Base-by-base conservation (phyloP, 2,797 vertebrate genomes). In the Oryzias sinensis region DNA sequence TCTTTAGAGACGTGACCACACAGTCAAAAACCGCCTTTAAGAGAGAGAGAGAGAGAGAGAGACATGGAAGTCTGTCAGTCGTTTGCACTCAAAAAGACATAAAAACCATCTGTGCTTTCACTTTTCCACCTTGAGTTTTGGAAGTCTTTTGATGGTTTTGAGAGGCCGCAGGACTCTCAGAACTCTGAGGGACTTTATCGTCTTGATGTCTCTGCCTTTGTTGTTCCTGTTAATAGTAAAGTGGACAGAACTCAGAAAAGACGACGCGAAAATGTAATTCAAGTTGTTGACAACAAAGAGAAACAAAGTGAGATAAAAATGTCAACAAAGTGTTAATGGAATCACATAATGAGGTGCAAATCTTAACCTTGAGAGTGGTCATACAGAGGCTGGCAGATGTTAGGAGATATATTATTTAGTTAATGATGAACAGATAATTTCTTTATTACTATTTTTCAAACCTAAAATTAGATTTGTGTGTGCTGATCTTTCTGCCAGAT, bases 101-200 rank as follows among this genome's bases (percentile, higher is more conserved):
- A 49, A 37, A 1, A 16, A 43, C 0, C 29, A 4, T 29, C 5
- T 24, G 42, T 0, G 41, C 49, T 41, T 49, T 15, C 18, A 54
- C 37, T 41, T 18, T 5, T 43, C 56, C 14, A 29, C 97, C 96
- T 99, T 99, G 63, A 99, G 94, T 76, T 99, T 99, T 8, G 97
- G 97, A 58, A 99, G 92, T n/a, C 97, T 90, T 88, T 99, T 99
- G 89, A 99, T 99, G 60, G 97, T 99, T 89, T 99, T 99, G 66
- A 99, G 91, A 0, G 97, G 97, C 20, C 97, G 91, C 71, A 99
- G 89, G 43, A 98, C 97, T 52, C 97, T 86, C 5, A 99, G 82
- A 42, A 99, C 97, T 64, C 97, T 78, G 22, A 99, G 93, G 24
- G 97, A 99, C 85, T 99, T 99, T 81, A 99, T 99, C 11, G 97